Evolutionary conservation across 1,140 invertebrate species (phyloP).

Genomic region (Zelostemma sp.): DNA sequence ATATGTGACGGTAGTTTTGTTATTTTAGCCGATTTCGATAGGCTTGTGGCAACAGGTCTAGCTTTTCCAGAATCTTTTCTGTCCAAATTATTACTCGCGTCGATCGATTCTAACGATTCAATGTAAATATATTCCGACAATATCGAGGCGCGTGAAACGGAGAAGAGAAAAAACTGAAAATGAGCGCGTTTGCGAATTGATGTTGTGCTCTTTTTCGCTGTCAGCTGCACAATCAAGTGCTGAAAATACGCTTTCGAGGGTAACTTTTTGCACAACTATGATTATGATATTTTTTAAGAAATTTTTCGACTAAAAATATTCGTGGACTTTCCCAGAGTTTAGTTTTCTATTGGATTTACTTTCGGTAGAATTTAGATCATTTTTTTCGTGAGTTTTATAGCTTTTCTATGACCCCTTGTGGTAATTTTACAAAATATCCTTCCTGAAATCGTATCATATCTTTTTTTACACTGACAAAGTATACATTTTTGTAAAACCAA

Average conservation of each 20-base stretch:
- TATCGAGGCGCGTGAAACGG: not conserved
- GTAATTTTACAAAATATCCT: not conserved
- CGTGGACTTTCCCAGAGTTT: not conserved
- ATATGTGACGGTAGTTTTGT: too few species aligned
- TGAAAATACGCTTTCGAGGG: not conserved
- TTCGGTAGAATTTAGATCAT: not conserved
- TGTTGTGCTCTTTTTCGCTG: not conserved
- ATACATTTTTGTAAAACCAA: not conserved
- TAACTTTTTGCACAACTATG: not conserved
- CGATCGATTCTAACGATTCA: not conserved
- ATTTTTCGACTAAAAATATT: not conserved
- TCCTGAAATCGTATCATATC: not conserved
- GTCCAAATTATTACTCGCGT: not conserved
- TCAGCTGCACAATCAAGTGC: not conserved
- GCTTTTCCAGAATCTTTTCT: not conserved
- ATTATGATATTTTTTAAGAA: not conserved
- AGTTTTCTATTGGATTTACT: not conserved
- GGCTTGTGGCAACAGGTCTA: not conserved
- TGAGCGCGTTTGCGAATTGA: not conserved
- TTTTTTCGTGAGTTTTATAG: not conserved
- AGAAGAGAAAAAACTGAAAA: not conserved
- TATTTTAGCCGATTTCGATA: not conserved
- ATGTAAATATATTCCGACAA: not conserved
- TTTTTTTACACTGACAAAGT: too few species aligned
- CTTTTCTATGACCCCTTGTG: not conserved